Evolutionary conservation across 2,888 invertebrate species (phyloP), one percentile per base, ranked within the genome.

Genomic region (Galeruca laticollis): DNA sequence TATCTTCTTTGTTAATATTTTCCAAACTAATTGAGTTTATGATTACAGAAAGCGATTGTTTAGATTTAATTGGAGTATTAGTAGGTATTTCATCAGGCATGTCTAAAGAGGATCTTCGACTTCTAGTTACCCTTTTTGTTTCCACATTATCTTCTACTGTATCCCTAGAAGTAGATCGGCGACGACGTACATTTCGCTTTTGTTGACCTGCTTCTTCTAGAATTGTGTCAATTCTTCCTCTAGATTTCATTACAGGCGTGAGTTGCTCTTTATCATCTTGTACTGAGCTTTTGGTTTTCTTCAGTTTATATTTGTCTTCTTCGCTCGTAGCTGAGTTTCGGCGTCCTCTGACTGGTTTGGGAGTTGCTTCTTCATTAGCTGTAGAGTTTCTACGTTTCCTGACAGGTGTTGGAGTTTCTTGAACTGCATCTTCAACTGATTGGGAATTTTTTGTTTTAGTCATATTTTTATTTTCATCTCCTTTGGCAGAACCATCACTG

Each of bases 91-190:
- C 37, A 21, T 74, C 72, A 8, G 33, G 26, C n/a, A 65, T 69
- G 11, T 33, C 49, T 11, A 52, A 67, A n/a, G 76, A 77, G 4
- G 76, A 11, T 26, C 73, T 61, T 40, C 76, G 70, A 47, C 70
- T 73, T 69, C 75, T 69, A n/a, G 69, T 61, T 2, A 54, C 40
- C 33, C 61, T 64, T 64, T 73, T 63, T 63, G 70, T 61, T n/a
- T 75, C 64, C 15, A 49, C 62, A 2, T 35, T 56, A 57, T 75
- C 73, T 21, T 74, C 70, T 4, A 65, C 63, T 37, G 51, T 26
- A 69, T 73, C 74, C 20, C 64, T 63, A 47, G 69, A 67, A n/a
- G 33, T 54, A 21, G 68, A 73, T 26, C 68, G 56, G 13, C 54
- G 54, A 10, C 69, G 60, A 20, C 66, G 63, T 26, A 47, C 52